Conservation (phyloP, 2,888 invertebrate genomes). For the Noctua comes region DNA sequence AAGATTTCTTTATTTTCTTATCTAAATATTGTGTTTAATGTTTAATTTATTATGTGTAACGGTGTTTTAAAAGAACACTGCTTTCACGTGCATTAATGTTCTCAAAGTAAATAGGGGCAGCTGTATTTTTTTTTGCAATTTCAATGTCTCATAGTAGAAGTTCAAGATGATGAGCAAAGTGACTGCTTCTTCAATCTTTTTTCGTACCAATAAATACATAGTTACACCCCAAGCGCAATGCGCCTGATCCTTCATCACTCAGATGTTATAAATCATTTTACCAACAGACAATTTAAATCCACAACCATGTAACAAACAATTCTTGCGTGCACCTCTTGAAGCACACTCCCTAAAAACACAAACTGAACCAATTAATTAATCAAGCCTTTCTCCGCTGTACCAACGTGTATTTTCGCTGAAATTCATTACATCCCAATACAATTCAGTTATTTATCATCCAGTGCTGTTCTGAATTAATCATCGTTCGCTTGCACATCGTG, state of each 20-base stretch:
- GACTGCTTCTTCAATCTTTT: background rate
- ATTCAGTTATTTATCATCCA: conserved; percentile 62
- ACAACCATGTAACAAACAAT: conserved; percentile 11
- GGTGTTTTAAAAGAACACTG: background rate
- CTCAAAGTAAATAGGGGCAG: background rate
- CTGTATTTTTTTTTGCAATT: too few relatives aligned
- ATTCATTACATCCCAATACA: conserved; percentile 55
- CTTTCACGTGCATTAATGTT: background rate
- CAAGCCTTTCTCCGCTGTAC: conserved; percentile 33
- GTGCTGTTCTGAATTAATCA: conserved; percentile 60
- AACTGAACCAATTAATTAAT: conserved; percentile 48
- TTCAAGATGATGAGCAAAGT: background rate
- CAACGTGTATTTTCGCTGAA: conserved; percentile 45
- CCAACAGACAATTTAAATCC: conserved; percentile 12
- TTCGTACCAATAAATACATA: too few relatives aligned
- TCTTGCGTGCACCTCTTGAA: background rate
- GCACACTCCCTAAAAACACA: conserved; percentile 27
- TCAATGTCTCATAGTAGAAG: too few relatives aligned
- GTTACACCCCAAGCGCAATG: background rate
- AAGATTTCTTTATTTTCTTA: background rate
- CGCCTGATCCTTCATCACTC: background rate
- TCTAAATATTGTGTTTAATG: background rate
- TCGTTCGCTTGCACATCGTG: conserved; percentile 44
- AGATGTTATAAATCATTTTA: background rate
- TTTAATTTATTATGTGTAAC: background rate